Conservation (phyloP, 2,888 invertebrate genomes). For the Habroteleia sp. region DNA sequence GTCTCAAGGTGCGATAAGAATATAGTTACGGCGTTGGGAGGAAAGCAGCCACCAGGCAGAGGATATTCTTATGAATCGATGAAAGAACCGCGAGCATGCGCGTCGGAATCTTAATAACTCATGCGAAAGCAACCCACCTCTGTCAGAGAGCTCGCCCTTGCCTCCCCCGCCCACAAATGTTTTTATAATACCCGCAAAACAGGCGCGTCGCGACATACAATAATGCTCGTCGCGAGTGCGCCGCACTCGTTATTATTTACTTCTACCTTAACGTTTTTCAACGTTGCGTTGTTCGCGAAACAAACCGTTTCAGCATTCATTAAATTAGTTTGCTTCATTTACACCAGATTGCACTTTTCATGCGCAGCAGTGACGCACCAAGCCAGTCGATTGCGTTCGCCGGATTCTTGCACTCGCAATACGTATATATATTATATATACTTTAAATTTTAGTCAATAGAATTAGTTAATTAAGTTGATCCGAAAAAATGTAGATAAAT, state of each 20-base stretch:
- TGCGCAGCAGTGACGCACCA: no score
- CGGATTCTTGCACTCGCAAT: no score
- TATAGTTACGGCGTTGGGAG: conserved; percentile 65
- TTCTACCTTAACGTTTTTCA: no score
- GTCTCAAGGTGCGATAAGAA: conserved; percentile 63
- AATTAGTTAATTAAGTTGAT: no score
- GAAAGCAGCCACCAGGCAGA: conserved; percentile 69
- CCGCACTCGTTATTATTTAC: conserved; percentile 21
- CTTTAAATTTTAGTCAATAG: no score
- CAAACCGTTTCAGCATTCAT: no score
- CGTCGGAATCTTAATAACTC: conserved; percentile 78
- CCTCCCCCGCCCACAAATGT: conserved; percentile 62
- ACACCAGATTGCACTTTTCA: no score
- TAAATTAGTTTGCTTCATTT: no score
- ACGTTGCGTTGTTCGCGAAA: no score
- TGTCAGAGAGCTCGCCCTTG: conserved; percentile 51
- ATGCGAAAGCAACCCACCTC: conserved; percentile 72
- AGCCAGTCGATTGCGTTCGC: no score
- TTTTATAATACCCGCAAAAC: conserved; percentile 67
- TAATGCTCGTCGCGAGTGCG: conserved; percentile 36
- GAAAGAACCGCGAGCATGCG: conserved; percentile 79
- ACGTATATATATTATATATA: no score
- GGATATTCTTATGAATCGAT: conserved; percentile 79
- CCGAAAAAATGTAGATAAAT: no score
- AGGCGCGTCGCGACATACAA: conserved; percentile 51